Evolutionary conservation across 2,113 vertebrate genomes (phyloP).

Genomic region (Eretmochelys imbricata): DNA sequence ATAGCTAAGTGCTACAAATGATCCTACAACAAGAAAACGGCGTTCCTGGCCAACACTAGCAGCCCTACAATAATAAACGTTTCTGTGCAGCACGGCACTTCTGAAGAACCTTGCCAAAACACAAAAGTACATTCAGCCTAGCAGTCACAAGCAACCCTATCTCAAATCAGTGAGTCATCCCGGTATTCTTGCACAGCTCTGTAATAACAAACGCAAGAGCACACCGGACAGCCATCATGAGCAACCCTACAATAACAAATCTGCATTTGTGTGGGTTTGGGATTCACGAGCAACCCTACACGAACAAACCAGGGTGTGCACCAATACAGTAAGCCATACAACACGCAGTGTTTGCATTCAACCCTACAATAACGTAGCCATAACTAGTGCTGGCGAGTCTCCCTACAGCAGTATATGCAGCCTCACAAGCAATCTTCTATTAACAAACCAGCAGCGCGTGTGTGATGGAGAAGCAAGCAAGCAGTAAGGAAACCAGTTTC

Average conservation of each 20-base stretch:
- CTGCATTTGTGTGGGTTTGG: neutral
- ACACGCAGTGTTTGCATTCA: neutral
- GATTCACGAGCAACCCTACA: neutral
- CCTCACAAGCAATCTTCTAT: neutral
- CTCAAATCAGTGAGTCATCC: neutral
- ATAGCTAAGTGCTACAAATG: neutral
- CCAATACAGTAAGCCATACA: neutral
- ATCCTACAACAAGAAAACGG: neutral
- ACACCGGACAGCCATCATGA: neutral
- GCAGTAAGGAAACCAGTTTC: constrained; percentile 14
- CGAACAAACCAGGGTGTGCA: neutral
- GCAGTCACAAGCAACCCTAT: neutral
- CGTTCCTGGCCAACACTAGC: neutral
- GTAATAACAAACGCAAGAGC: neutral
- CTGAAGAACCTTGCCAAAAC: neutral
- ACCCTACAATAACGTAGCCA: rapidly evolving
- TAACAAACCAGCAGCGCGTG: neutral
- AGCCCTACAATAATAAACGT: neutral
- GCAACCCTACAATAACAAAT: neutral
- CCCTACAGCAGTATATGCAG: neutral
- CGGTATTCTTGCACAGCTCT: neutral
- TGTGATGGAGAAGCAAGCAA: neutral
- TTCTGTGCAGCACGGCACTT: neutral
- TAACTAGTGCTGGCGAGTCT: neutral
- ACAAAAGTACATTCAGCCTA: neutral